A percentile compares a stretch with the other conserved stretches of the same genome.
Conservation (phyloP, 2,888 invertebrate species). For the Leptinotarsa juncta region DNA sequence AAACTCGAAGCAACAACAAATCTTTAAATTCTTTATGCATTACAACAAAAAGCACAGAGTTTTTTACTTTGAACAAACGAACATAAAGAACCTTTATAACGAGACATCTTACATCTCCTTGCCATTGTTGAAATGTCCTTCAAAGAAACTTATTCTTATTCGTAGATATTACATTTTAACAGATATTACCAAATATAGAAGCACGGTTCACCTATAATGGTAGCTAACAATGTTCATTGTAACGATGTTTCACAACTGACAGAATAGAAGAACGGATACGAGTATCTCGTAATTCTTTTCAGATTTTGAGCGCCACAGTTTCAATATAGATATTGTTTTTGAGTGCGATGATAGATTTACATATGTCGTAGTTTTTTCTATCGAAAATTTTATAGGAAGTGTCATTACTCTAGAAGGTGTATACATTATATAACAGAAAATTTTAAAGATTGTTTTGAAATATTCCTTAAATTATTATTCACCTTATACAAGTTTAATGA, state of each 20-base stretch:
- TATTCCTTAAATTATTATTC: no score
- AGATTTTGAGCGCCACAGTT: no score
- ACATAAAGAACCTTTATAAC: conserved; percentile 1
- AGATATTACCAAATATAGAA: conserved; percentile 37
- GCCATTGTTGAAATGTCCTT: conserved; percentile 21
- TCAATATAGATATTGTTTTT: no score
- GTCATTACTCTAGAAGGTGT: no score
- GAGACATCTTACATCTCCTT: conserved; percentile 1
- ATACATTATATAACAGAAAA: no score
- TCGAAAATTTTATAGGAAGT: no score
- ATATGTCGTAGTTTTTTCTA: no score
- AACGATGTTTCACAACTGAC: conserved; percentile 33
- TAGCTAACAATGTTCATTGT: conserved; percentile 40
- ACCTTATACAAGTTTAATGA: no score
- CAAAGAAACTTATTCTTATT: conserved; percentile 26
- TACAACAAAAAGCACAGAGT: background rate
- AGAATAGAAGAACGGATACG: conserved; percentile 1
- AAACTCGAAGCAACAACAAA: background rate
- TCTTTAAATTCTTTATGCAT: background rate
- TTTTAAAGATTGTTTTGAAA: no score
- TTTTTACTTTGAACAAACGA: conserved; percentile 2
- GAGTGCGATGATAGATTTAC: no score
- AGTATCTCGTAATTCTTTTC: background rate
- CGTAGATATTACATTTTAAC: conserved; percentile 32
- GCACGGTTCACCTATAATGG: conserved; percentile 32